Base-by-base conservation (phyloP, 2,797 vertebrate species). In the Takifugu rubripes region DNA sequence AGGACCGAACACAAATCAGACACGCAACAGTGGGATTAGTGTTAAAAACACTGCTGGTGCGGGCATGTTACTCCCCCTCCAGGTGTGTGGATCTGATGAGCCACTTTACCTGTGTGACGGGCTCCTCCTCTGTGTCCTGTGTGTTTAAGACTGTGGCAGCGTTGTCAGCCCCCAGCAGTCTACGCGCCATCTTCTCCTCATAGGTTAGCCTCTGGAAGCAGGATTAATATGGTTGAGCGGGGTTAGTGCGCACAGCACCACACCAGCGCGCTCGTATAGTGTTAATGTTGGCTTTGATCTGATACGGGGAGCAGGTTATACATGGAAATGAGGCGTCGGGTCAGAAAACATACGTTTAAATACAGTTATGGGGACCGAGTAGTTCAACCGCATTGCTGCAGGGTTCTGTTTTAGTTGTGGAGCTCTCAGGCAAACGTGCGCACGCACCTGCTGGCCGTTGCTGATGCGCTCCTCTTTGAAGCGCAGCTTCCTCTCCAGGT, bases 101-200 rank as follows among this genome's bases (percentile, higher is more conserved):
- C 27, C 67, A 33, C 52, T 52, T 16, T 90, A 97, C 96, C 95
- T 98, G 95, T 60, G 89, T 68, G 54, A 84, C 48, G 0, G 87
- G 75, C 66, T 97, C 95, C 82, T 98, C 96, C 75, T 96, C 95
- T 45, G 92, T 85, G 49, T 96, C 94, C 84, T 95, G 95, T 47
- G 93, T 83, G 56, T 89, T 95, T 82, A 98, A 93, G 72, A 98
- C 95, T 26, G 94, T 96, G 74, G 95, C 94, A 25, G 94, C 96
- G 7, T 90, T 98, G 90, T 98, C 95, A 5, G 95, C 96, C 49
- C 96, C 97, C 70, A 99, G 92, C 63, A 99, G 87, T 43, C 97
- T 92, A 56, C 96, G 96, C 65, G 97, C 96, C 95, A 99, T 99
- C 91, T 98, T 97, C 87, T 98, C 97, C 72, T 99, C 97, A 45